Conservation (phyloP, 2,113 vertebrate species). For the Polyodon spathula region DNA sequence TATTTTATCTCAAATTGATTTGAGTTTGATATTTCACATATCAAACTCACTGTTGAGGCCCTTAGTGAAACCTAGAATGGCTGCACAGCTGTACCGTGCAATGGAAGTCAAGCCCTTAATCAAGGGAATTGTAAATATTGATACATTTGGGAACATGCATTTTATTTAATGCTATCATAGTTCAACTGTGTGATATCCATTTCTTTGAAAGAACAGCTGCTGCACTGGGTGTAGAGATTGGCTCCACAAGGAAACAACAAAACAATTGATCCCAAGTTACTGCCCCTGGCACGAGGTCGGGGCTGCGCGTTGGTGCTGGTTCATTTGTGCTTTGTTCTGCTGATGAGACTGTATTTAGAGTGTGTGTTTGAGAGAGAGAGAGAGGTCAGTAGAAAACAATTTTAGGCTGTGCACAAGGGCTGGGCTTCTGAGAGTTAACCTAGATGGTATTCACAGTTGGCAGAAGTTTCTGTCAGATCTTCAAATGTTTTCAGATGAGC, state of each 20-base stretch:
- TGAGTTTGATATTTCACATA: too few relatives aligned
- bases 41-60: too few relatives aligned
- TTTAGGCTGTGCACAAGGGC: background rate
- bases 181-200: background rate
- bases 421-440: slow-evolving; percentile 9
- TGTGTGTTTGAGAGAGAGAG: background rate
- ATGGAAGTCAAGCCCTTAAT: too few relatives aligned
- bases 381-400: slow-evolving; percentile 11
- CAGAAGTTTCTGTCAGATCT: slow-evolving; percentile 1
- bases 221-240: background rate
- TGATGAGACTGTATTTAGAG: background rate
- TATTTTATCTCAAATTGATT: too few relatives aligned
- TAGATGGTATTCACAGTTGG: slow-evolving; percentile 1
- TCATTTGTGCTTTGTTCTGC: background rate
- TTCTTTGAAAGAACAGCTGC: too few relatives aligned
- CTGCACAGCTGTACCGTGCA: too few relatives aligned
- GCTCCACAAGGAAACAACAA: background rate
- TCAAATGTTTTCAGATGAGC: slow-evolving; percentile 11
- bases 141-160: background rate
- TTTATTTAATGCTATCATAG: background rate
- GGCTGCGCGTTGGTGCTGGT: background rate
- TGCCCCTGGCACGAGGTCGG: background rate
- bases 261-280: too few relatives aligned
- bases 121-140: background rate
- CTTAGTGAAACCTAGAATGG: too few relatives aligned